These are phyloP conservation scores for Zaprionus africanus DNA, from an alignment of 1,140 invertebrate genomes.

Conservation along the genomic window DNA sequence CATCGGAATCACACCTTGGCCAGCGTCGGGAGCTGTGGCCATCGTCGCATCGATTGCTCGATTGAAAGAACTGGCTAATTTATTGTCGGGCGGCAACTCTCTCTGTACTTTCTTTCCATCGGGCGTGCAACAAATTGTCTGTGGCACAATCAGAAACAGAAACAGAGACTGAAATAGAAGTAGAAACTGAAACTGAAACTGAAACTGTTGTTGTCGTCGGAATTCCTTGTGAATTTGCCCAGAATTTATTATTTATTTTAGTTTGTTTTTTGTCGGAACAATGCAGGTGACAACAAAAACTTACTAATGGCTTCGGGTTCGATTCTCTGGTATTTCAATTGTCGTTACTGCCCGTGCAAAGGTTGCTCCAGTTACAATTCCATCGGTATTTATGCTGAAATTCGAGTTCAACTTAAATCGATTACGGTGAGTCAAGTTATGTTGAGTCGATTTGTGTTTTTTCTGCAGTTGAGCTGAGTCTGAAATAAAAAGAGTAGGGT, in stretches of 20 bases:
- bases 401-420: not conserved
- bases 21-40: slow-evolving; percentile 15
- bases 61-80: slow-evolving; percentile 38
- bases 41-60: not conserved
- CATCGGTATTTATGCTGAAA: not conserved
- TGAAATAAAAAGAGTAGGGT: not conserved
- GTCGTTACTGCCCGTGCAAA: not conserved
- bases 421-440: not conserved
- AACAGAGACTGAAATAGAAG: not conserved
- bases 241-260: slow-evolving; percentile 21
- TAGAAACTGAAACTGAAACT: too few relatives aligned
- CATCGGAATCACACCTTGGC: slow-evolving; percentile 67
- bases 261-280: slow-evolving; percentile 29
- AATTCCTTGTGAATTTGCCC: slow-evolving; percentile 14
- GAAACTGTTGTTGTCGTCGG: slow-evolving; percentile 15
- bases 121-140: slow-evolving; percentile 48
- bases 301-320: slow-evolving; percentile 6
- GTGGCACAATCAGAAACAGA: slow-evolving; percentile 15
- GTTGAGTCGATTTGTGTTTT: not conserved
- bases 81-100: slow-evolving; percentile 46
- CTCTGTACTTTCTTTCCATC: slow-evolving; percentile 47
- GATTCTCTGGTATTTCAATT: slow-evolving; percentile 5
- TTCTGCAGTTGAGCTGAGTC: not conserved
- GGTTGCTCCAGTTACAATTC: not conserved
- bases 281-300: slow-evolving; percentile 35